phyloP scores from a whole-genome alignment of 2,888 invertebrate species.

The Pimpla rufipes region DNA sequence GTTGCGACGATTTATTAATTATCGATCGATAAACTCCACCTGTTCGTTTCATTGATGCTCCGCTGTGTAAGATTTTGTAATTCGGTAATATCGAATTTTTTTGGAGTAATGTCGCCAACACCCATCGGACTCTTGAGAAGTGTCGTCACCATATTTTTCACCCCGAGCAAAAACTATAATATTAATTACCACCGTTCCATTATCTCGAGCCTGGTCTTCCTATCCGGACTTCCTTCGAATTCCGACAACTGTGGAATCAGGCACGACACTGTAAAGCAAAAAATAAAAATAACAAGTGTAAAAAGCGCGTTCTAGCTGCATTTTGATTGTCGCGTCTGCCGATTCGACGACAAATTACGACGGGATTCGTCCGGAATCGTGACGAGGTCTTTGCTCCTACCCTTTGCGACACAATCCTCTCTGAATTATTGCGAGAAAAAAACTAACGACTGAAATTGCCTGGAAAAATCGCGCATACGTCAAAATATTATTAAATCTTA shows the following conservation, averaged over 20 bases:
- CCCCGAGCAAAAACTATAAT: constrained; percentile 12
- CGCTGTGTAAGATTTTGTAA: constrained; percentile 56
- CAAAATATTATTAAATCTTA: constrained; percentile 30
- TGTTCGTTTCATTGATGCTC: constrained; percentile 35
- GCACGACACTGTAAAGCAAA: constrained; percentile 40
- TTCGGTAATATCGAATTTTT: constrained; percentile 55
- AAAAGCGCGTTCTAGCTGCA: constrained; percentile 45
- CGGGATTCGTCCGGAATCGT: constrained; percentile 16
- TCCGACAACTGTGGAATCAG: constrained; percentile 55
- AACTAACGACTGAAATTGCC: constrained; percentile 39
- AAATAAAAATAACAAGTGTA: constrained; percentile 33
- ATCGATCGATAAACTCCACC: constrained; percentile 35
- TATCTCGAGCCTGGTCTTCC: constrained; percentile 69
- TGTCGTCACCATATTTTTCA: neutral
- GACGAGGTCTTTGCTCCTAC: constrained; percentile 51
- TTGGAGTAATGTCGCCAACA: constrained; percentile 56
- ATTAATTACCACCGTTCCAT: constrained; percentile 56
- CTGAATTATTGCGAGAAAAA: constrained; percentile 27
- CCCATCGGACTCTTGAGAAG: constrained; percentile 39
- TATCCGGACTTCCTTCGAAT: constrained; percentile 62
- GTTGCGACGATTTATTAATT: constrained; percentile 41
- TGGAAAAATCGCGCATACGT: constrained; percentile 15
- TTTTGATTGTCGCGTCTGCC: constrained; percentile 51
- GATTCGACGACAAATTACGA: constrained; percentile 50
- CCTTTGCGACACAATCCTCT: constrained; percentile 46